Conservation (phyloP, 2,797 vertebrate species). For the Melanotaenia boesemani region DNA sequence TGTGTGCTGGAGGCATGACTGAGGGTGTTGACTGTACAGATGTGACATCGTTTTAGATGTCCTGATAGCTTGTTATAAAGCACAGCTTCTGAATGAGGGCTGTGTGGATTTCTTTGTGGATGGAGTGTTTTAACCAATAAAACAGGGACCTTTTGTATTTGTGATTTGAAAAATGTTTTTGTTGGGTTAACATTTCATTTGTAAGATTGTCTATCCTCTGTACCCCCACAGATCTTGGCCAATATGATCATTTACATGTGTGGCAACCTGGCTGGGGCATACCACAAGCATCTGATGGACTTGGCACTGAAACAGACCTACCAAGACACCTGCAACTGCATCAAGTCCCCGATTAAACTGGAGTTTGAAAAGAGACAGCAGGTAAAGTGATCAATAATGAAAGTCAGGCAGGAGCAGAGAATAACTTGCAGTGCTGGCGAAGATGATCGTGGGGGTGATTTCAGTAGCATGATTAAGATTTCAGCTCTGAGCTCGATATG, state of each 20-base stretch:
- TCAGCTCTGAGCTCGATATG: conserved; percentile 3
- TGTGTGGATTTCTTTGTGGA: not conserved
- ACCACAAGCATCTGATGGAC: conserved; percentile 98
- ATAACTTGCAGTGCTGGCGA: not conserved
- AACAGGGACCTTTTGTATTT: too few relatives aligned
- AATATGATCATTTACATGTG: conserved; percentile 98
- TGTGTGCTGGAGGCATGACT: too few relatives aligned
- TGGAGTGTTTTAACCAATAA: not conserved
- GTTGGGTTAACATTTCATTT: not conserved
- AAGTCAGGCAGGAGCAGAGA: conserved; percentile 2
- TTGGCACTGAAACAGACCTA: conserved; percentile 95
- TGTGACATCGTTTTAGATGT: too few relatives aligned
- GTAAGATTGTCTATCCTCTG: conserved; percentile 6
- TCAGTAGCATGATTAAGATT: not conserved
- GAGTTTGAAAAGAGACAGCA: conserved; percentile 98
- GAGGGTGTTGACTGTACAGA: too few relatives aligned
- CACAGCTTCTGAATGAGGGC: not conserved
- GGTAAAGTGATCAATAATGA: conserved; percentile 79
- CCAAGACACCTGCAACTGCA: conserved; percentile 97
- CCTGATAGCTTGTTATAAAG: not conserved
- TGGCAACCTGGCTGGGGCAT: conserved; percentile 95
- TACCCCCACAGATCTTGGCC: conserved; percentile 89
- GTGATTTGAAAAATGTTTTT: not conserved
- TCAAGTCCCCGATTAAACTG: conserved; percentile 97
- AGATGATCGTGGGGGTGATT: conserved; percentile 10